Evolutionary conservation across 2,888 invertebrate genomes (phyloP).

Genomic region (Dicyrtomina minuta): DNA sequence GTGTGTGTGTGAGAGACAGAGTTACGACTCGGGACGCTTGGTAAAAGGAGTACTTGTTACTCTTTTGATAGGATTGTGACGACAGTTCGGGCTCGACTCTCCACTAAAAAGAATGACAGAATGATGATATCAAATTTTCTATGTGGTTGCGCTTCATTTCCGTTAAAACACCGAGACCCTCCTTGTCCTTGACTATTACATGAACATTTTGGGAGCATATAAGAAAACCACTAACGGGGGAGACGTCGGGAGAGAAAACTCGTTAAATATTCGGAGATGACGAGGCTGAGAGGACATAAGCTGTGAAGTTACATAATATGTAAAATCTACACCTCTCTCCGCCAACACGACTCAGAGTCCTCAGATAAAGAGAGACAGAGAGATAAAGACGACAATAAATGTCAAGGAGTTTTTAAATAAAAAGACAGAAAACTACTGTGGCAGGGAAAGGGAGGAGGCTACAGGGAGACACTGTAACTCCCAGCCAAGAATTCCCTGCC

Average conservation of each 20-base stretch:
- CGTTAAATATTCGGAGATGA: slow-evolving; percentile 22
- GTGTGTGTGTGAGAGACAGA: too few species aligned
- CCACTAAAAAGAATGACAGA: slow-evolving; percentile 18
- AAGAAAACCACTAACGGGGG: slow-evolving; percentile 3
- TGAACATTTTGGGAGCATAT: not conserved
- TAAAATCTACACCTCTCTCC: slow-evolving; percentile 22
- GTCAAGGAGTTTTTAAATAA: slow-evolving; percentile 53
- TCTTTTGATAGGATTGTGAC: too few species aligned
- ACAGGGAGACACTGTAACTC: slow-evolving; percentile 38
- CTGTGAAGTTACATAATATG: slow-evolving; percentile 28
- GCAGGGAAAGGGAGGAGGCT: slow-evolving; percentile 40
- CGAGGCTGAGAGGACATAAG: slow-evolving; percentile 20
- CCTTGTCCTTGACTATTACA: slow-evolving; percentile 1
- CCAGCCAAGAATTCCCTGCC: too few species aligned
- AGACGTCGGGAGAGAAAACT: slow-evolving; percentile 8
- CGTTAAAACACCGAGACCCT: slow-evolving; percentile 22
- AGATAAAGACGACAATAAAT: slow-evolving; percentile 53
- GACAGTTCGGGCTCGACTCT: not conserved
- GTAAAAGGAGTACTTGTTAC: too few species aligned
- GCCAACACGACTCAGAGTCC: slow-evolving; percentile 10
- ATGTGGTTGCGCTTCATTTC: slow-evolving; percentile 43
- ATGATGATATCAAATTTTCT: slow-evolving; percentile 39
- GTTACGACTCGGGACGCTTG: too few species aligned
- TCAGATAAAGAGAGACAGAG: slow-evolving; percentile 29
- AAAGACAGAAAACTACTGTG: slow-evolving; percentile 40